phyloP scores from a whole-genome alignment of 64 coral and sea anemone genomes.

The Stylophora pistillata region DNA sequence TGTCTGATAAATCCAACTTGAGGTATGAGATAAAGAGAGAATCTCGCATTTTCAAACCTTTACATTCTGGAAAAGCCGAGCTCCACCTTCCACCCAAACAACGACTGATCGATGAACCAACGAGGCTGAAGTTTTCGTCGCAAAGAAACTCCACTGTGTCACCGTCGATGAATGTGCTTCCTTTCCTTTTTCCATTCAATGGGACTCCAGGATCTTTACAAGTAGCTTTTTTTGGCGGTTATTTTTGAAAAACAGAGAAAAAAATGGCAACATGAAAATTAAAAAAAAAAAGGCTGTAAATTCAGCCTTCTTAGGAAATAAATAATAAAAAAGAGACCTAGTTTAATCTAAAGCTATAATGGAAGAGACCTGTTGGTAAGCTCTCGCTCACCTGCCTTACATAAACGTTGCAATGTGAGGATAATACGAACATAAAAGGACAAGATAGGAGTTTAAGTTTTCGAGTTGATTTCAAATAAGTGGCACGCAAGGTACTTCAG shows the following conservation, averaged over 20 bases:
- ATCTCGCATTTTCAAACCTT: not conserved
- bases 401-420: too few species aligned
- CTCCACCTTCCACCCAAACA: conserved; percentile 33
- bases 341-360: too few species aligned
- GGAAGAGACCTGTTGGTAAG: too few species aligned
- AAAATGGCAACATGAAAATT: not conserved
- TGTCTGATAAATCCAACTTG: not conserved
- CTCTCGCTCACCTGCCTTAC: too few species aligned
- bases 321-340: too few species aligned
- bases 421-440: too few species aligned
- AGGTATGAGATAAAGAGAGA: not conserved
- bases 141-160: conserved; percentile 33
- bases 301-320: not conserved
- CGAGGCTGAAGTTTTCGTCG: not conserved
- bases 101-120: conserved; percentile 28
- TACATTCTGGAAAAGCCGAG: conserved; percentile 2
- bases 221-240: not conserved
- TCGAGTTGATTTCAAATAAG: too few species aligned
- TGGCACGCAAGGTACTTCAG: too few species aligned
- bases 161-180: conserved; percentile 39
- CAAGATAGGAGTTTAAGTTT: too few species aligned
- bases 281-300: not conserved
- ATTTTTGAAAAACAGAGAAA: not conserved
- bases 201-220: conserved; percentile 56
- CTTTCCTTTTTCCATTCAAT: conserved; percentile 36